Conservation (phyloP, 2,113 vertebrate species). For the Oryzias curvinotus region DNA sequence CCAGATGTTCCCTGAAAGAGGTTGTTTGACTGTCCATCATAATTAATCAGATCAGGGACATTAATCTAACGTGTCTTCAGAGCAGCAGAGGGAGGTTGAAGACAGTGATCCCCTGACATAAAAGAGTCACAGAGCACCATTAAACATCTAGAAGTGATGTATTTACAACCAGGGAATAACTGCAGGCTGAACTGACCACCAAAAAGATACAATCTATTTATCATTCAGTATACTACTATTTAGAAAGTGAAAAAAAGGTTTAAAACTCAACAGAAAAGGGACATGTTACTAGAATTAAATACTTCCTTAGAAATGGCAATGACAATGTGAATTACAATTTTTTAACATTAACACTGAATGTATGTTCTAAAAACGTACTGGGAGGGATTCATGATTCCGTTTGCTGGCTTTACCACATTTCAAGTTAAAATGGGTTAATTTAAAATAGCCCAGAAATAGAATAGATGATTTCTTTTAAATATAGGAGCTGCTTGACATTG, state of each 20-base stretch:
- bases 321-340: conserved; percentile 37
- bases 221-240: no score
- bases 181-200: no score
- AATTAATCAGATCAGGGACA: background rate
- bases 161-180: no score
- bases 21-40: background rate
- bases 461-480: background rate
- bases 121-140: background rate
- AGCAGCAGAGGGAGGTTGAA: conserved; percentile 3
- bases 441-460: background rate
- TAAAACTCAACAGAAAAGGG: background rate
- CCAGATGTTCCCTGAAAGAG: background rate
- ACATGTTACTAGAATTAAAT: conserved; percentile 35
- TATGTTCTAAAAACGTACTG: conserved; percentile 12
- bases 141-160: background rate
- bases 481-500: no score
- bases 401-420: conserved; percentile 1
- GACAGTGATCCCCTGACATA: background rate
- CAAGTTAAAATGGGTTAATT: background rate
- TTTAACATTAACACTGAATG: conserved; percentile 16
- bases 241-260: background rate
- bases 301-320: conserved; percentile 44
- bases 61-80: conserved; percentile 5
- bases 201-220: no score
- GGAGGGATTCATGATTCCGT: background rate